Evolutionary conservation across 1,140 invertebrate species (phyloP).

Genomic region (Adoxophyes honmai): DNA sequence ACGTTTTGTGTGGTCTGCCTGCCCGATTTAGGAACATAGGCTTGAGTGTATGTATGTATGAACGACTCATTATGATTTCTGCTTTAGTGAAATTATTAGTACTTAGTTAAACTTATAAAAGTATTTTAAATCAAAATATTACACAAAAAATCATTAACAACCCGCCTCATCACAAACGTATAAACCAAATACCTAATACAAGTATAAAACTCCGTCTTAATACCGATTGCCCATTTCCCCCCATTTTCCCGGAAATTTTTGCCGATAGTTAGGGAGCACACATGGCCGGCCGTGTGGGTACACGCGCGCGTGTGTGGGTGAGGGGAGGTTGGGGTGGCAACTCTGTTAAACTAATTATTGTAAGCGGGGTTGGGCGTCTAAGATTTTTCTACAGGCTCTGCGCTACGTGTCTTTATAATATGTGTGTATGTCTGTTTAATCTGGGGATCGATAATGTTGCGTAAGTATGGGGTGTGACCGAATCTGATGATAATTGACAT

Average conservation of each 20-base stretch:
- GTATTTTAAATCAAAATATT: no score
- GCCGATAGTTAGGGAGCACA: conserved; percentile 26
- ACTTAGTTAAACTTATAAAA: no score
- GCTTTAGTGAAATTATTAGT: no score
- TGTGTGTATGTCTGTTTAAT: conserved; percentile 29
- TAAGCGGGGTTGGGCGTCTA: conserved; percentile 30
- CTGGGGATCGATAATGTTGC: conserved; percentile 16
- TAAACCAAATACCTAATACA: not conserved
- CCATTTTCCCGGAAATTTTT: conserved; percentile 24
- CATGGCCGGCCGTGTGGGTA: not conserved
- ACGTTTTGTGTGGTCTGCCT: no score
- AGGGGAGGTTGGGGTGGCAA: conserved; percentile 27
- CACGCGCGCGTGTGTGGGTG: conserved; percentile 21
- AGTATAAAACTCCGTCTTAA: conserved; percentile 10
- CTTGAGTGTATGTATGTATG: no score
- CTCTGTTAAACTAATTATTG: conserved; percentile 66
- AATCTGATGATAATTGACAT: no score
- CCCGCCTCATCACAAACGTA: no score
- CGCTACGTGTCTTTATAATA: conserved; percentile 25
- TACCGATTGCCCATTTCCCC: conserved; percentile 26
- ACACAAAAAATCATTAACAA: no score
- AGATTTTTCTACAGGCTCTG: conserved; percentile 38
- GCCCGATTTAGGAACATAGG: no score
- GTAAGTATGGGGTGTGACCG: conserved; percentile 8
- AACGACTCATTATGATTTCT: no score